Base-by-base conservation (phyloP, 2,888 invertebrate genomes). In the Apantesis nais region DNA sequence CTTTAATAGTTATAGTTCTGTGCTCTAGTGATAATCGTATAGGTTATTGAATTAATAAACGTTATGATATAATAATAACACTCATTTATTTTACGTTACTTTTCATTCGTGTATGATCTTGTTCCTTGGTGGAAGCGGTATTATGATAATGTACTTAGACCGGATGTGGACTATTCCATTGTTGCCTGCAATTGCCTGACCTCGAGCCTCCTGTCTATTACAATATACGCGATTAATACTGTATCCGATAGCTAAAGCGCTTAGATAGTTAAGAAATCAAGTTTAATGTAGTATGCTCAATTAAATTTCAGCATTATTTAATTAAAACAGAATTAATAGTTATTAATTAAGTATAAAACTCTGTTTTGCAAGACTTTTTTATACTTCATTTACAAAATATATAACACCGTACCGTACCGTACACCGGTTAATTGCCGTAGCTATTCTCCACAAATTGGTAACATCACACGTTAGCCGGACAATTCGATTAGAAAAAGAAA, bases 91-190 rank as follows among this genome's bases (percentile, higher is more conserved):
- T 52, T n/a, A 52, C n/a, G n/a, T n/a, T 52, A 52, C 48, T 52
- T 52, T n/a, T 52, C 9, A n/a, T 52, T 52, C n/a, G 22, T n/a
- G n/a, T 52, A n/a, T 52, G 48, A 22, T n/a, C n/a, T n/a, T n/a
- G 91, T 88, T 91, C 89, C 91, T 93, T 85, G 85, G 88, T 93
- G 90, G 92, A 91, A 92, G 92, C 88, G 86, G 88, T 92, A 91
- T 92, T 94, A 93, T 93, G 93, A 90, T 93, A 93, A 94, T 93
- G 87, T 85, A 85, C 84, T 77, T 80, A 82, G 86, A 86, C 94
- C 94, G 94, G 95, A 95, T 94, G 92, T 89, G 86, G 91, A 90
- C 92, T 90, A 94, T 95, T 95, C 93, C 92, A 94, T 95, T 95
- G 95, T 94, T 91, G 90, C 77, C 74, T 76, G 87, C 89, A 89